These are phyloP conservation scores for Babylonia areolata DNA, from an alignment of 1,140 invertebrate genomes.

Conservation along the genomic window DNA sequence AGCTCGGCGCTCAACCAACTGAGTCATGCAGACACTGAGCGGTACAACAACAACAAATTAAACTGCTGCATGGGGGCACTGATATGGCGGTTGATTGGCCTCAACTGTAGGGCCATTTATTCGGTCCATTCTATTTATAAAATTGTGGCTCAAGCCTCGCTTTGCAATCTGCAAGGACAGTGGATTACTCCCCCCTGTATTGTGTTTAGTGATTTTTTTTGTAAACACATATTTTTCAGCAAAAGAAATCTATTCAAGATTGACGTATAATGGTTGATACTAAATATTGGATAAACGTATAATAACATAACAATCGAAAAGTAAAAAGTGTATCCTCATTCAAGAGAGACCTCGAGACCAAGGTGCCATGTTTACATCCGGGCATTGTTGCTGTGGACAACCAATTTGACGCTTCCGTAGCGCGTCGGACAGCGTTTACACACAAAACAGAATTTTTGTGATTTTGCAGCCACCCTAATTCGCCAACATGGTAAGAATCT, in stretches of 20 bases:
- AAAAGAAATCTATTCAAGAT: too few species aligned
- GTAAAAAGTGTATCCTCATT: not conserved
- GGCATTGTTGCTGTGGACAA: conserved; percentile 60
- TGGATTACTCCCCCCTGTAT: not conserved
- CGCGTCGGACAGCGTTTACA: not conserved
- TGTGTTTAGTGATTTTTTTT: not conserved
- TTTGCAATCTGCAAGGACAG: too few species aligned
- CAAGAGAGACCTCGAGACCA: not conserved
- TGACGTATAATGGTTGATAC: not conserved
- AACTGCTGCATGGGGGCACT: too few species aligned
- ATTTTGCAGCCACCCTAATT: not conserved
- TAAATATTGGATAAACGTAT: not conserved
- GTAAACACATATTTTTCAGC: not conserved
- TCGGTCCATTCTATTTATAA: too few species aligned
- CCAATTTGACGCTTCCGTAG: conserved; percentile 32
- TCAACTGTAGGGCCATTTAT: too few species aligned
- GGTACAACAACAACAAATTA: too few species aligned
- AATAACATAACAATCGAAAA: not conserved
- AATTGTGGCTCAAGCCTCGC: too few species aligned
- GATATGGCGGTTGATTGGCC: too few species aligned
- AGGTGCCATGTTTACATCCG: conserved; percentile 51
- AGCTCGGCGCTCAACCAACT: too few species aligned
- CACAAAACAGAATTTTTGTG: conserved; percentile 18
- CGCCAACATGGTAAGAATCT: not conserved
- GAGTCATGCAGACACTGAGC: too few species aligned